Evolutionary conservation across 1,140 invertebrate species (phyloP).

Genomic region (Cyclargus thomasi): DNA sequence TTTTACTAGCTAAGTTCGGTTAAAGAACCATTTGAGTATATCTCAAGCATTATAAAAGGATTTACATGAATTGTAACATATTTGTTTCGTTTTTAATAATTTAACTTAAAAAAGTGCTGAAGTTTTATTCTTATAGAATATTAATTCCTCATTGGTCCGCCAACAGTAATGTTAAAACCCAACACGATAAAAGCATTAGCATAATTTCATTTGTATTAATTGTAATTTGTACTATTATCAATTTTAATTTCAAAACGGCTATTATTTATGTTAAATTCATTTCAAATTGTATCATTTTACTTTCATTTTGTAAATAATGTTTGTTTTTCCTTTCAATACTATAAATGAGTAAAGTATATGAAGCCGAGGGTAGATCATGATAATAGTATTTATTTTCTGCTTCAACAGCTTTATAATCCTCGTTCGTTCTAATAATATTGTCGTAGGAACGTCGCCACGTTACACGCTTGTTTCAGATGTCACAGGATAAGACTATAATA

Average conservation of each 20-base stretch:
- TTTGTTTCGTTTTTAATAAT: too few species aligned
- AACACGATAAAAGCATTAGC: neutral
- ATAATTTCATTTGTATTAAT: too few species aligned
- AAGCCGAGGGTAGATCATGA: neutral
- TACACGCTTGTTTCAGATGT: constrained; percentile 6
- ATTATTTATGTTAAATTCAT: neutral
- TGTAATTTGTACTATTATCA: neutral
- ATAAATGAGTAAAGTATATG: too few species aligned
- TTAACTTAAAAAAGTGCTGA: too few species aligned
- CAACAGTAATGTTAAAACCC: neutral
- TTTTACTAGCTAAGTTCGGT: neutral
- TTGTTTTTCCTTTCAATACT: too few species aligned
- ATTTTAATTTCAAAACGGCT: neutral
- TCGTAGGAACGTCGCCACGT: neutral
- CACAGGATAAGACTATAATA: constrained; percentile 9
- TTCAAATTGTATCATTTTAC: too few species aligned
- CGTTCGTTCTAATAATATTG: neutral
- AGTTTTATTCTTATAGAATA: neutral
- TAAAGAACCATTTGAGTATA: neutral
- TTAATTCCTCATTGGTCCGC: neutral
- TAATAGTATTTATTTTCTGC: neutral
- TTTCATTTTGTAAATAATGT: neutral
- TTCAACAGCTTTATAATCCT: neutral
- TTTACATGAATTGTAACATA: neutral
- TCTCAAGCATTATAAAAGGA: neutral